phyloP scores from a whole-genome alignment of 2,888 invertebrate species.

The Polymixis flavicincta region DNA sequence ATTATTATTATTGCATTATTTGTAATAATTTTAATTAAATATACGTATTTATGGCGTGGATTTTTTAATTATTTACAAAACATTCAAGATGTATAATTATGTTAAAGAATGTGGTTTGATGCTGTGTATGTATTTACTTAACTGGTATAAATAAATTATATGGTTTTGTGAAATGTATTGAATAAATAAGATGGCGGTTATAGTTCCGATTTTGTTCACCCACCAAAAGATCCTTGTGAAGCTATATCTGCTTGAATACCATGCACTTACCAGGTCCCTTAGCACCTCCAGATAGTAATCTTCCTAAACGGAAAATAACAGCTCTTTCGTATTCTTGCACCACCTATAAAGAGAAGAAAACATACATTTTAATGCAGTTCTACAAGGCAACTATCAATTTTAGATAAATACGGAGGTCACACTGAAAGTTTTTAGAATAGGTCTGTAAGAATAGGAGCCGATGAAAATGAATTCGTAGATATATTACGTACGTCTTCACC shows the following conservation, averaged over 20 bases:
- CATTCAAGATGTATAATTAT: neutral
- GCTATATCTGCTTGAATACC: neutral
- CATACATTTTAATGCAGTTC: too few relatives aligned
- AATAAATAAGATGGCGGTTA: neutral
- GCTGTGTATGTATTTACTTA: neutral
- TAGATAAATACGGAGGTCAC: too few relatives aligned
- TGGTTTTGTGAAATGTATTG: neutral
- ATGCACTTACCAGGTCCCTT: constrained; percentile 95
- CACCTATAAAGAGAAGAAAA: constrained; percentile 91
- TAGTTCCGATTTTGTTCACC: neutral
- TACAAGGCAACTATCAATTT: neutral
- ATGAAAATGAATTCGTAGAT: too few relatives aligned
- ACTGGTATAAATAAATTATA: too few relatives aligned
- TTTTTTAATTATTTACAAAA: too few relatives aligned
- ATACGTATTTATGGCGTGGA: too few relatives aligned
- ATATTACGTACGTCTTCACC: too few relatives aligned
- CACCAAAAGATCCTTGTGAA: neutral
- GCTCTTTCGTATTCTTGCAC: constrained; percentile 99
- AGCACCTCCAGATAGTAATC: constrained; percentile 97
- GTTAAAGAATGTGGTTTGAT: neutral
- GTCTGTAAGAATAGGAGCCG: too few relatives aligned
- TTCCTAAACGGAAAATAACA: constrained; percentile 97
- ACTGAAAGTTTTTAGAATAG: too few relatives aligned
- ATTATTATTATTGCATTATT: too few relatives aligned
- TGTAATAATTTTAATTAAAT: too few relatives aligned